These are phyloP conservation scores for Corythaixoides concolor DNA, from an alignment of 2,113 vertebrate genomes.

Conservation along the genomic window DNA sequence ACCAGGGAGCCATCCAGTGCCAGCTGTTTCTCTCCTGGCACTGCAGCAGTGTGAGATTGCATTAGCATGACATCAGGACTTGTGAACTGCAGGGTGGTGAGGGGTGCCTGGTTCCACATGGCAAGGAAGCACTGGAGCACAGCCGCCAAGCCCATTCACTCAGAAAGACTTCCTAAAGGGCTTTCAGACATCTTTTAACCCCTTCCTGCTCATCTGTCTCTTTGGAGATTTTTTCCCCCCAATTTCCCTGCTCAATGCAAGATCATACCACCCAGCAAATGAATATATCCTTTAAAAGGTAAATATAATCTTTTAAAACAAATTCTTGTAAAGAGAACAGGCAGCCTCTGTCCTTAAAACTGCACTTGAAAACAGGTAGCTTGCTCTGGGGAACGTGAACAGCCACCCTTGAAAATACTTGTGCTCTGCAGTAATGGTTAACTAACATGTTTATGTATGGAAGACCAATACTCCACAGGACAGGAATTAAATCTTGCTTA, in stretches of 20 bases:
- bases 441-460: not conserved
- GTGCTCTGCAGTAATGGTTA: constrained; percentile 44
- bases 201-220: not conserved
- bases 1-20: not conserved
- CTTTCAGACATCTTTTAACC: constrained; percentile 36
- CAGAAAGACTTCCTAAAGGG: constrained; percentile 50
- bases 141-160: constrained; percentile 27
- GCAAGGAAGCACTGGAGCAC: constrained; percentile 30
- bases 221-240: not conserved
- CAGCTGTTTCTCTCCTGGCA: not conserved
- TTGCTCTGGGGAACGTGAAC: not conserved
- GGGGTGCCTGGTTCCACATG: constrained; percentile 34
- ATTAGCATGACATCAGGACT: not conserved
- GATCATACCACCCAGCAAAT: not conserved
- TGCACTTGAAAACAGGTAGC: not conserved
- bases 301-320: not conserved
- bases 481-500: constrained; percentile 31
- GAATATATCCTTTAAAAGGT: not conserved
- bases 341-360: constrained; percentile 36
- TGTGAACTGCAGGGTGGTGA: not conserved
- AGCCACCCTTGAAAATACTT: not conserved
- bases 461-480: not conserved
- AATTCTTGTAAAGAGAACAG: not conserved
- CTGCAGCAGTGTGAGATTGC: fast-evolving
- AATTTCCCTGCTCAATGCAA: not conserved